phyloP scores from a whole-genome alignment of 2,113 vertebrate genomes.

The Leptosomus discolor region DNA sequence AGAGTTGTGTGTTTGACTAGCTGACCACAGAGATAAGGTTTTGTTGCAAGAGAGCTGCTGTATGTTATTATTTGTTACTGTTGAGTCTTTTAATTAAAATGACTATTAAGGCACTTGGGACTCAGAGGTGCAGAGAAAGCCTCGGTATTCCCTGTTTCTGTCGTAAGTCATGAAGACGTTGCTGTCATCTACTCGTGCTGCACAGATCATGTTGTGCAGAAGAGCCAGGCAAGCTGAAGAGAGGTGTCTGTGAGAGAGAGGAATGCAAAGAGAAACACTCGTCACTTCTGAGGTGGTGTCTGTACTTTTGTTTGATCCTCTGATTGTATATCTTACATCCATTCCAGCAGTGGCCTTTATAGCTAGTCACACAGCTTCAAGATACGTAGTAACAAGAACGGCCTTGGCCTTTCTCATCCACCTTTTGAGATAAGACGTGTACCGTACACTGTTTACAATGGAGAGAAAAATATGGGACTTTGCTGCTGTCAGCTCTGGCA shows the following conservation, averaged over 20 bases:
- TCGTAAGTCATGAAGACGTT: neutral
- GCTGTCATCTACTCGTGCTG: neutral
- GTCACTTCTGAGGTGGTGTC: neutral
- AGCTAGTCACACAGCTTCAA: neutral
- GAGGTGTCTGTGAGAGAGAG: neutral
- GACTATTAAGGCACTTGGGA: neutral
- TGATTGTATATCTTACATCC: neutral
- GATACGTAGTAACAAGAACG: fast-evolving
- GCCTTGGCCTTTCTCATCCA: neutral
- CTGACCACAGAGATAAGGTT: neutral
- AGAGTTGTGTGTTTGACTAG: neutral
- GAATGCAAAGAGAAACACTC: neutral
- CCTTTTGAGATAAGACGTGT: neutral
- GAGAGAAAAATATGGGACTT: neutral
- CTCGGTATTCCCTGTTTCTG: neutral
- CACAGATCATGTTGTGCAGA: neutral
- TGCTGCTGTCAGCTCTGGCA: neutral
- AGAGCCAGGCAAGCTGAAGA: neutral
- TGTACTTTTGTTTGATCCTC: neutral
- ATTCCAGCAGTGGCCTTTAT: neutral
- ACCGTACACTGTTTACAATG: fast-evolving
- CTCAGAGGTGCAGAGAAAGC: neutral
- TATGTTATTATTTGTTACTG: neutral
- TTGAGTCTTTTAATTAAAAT: neutral
- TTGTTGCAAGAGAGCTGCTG: neutral